Evolutionary conservation across 2,888 invertebrate species (phyloP), one percentile per base, ranked within the genome.

Genomic region (Augochlorella aurata): DNA sequence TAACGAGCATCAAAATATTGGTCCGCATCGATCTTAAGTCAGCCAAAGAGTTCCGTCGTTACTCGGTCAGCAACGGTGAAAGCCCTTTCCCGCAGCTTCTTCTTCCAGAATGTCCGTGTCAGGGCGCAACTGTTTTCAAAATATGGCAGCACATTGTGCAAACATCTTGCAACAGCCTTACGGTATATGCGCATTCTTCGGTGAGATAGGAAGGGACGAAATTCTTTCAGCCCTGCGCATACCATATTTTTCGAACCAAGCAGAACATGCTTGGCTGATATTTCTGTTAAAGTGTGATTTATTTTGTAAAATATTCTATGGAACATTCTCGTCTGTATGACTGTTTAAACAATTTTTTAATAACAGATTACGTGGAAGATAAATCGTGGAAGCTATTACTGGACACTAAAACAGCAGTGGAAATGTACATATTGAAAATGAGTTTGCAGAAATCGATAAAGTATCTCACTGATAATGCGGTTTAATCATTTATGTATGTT

Each of bases 41-140:
- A 63, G 16, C 44, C n/a, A 63, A 77, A 45, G 50, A 54, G 69
- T 78, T 50, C 65, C 29, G 52, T 49, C 69, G 69, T 76, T 76
- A 66, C 69, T 70, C 65, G 65, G 75, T 69, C 75, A 78, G 75
- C 68, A 65, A 21, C 47, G 45, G 38, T 29, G 63, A 68, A 68
- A 38, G 45, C n/a, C 24, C 18, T 44, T 24, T 50, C 14, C 65
- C 61, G 52, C 71, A 24, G 38, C 12, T 21, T 2, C 44, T 21
- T 21, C 54, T 54, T 66, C 24, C 8, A n/a, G 38, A 12, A 21
- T 29, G 24, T 8, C 38, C 44, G 3, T 18, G 44, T 73, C 54
- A 49, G 50, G n/a, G 24, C 52, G 50, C 0, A 70, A 66, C 68
- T 71, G 63, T 54, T 65, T 54, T 73, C 49, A 68, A 61, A 65